Evolutionary conservation across 2,888 invertebrate genomes (phyloP), one percentile per base, ranked within the genome.

Genomic region (Cremastobaeus sp.): DNA sequence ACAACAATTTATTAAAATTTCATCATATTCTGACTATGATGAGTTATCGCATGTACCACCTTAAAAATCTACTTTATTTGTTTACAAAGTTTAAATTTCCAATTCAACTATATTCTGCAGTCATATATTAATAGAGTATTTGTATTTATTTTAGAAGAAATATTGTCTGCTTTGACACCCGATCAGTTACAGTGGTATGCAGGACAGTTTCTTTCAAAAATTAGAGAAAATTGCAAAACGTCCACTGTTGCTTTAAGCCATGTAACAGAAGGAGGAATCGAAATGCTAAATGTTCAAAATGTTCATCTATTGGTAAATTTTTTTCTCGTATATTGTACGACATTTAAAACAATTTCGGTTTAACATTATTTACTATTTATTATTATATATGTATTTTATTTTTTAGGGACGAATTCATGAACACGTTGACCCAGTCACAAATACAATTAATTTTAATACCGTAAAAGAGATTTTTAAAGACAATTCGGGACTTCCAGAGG

Each of bases 131-230:
- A n/a, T n/a, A n/a, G n/a, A n/a, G n/a, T n/a, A n/a, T n/a, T n/a
- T n/a, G n/a, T n/a, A n/a, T n/a, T 25, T 25, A 6, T 14, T 43
- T 20, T 43, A 43, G 47, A 28, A 47, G 8, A 28, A 9, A 15
- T 47, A 30, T 15, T 47, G 6, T 28, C 47, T 1, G n/a, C 15
- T 14, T 20, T 47, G 8, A 30, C 30, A 4, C 17, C 14, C 1
- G 52, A 52, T 6, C 35, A 52, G 14, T 15, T 52, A 25, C 52
- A 52, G n/a, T 52, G 52, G 52, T 52, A 52, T 21, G 35, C 52
- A 12, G 37, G 14, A 1, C 43, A 55, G 32, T 43, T 43, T 43
- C 21, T 55, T 14, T 11, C 32, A 6, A 55, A 43, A 12, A 30
- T 43, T 12, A 30, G 55, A 11, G 55, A 55, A 32, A 20, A 8